phyloP scores from a whole-genome alignment of 2,113 vertebrate species.

The Pituophis catenifer region DNA sequence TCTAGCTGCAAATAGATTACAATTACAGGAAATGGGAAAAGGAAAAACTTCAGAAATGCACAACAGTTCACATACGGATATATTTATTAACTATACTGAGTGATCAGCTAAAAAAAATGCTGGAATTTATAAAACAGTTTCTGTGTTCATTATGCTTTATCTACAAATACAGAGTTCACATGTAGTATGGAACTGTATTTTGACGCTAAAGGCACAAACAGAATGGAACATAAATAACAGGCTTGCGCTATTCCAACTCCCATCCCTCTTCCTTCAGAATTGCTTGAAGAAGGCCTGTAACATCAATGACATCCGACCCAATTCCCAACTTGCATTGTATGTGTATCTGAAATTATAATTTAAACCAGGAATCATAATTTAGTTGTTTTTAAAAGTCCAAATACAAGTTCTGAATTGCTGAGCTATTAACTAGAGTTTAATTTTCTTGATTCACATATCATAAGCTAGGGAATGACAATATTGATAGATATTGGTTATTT shows the following conservation, averaged over 20 bases:
- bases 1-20: slow-evolving; percentile 78
- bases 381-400: background rate
- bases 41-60: background rate
- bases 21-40: slow-evolving; percentile 24
- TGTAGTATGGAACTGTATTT: background rate
- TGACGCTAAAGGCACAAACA: background rate
- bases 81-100: background rate
- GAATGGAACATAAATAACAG: background rate
- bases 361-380: background rate
- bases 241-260: background rate
- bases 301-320: background rate
- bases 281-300: background rate
- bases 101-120: background rate
- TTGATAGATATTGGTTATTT: background rate
- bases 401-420: background rate
- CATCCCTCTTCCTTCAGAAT: background rate
- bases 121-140: background rate
- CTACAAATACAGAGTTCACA: background rate
- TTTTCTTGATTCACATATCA: background rate
- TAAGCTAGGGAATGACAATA: background rate
- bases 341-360: background rate
- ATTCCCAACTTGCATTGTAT: background rate
- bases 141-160: background rate
- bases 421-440: background rate
- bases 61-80: background rate